A percentile compares a stretch with the other conserved stretches of the same genome.
Conservation (phyloP, 1,140 invertebrate species). For the Lordiphosa mommai region DNA sequence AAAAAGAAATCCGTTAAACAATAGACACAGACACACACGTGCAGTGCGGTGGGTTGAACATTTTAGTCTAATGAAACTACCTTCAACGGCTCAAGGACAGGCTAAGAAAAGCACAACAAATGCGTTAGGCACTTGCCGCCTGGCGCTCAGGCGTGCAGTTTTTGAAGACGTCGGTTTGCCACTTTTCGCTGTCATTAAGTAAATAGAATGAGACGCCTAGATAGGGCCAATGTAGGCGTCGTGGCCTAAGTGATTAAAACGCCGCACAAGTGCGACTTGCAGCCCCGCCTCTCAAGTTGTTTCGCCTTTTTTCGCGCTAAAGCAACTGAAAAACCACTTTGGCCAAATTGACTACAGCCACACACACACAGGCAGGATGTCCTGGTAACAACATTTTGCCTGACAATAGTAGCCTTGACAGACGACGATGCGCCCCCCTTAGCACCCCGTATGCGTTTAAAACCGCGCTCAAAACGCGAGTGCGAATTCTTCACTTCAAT, state of each 20-base stretch:
- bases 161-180: constrained; percentile 47
- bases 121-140: constrained; percentile 34
- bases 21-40: constrained; percentile 32
- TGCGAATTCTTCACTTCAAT: constrained; percentile 79
- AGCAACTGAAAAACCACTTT: constrained; percentile 80
- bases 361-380: constrained; percentile 33
- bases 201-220: constrained; percentile 71
- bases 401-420: constrained; percentile 41
- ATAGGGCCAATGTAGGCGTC: constrained; percentile 70
- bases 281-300: constrained; percentile 28
- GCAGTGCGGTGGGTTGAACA: constrained; percentile 28
- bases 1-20: constrained; percentile 53
- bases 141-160: constrained; percentile 41
- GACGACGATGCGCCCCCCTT: neutral
- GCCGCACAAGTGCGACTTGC: constrained; percentile 72
- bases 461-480: constrained; percentile 52
- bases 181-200: constrained; percentile 79
- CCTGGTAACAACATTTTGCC: constrained; percentile 64
- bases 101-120: constrained; percentile 13
- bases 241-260: constrained; percentile 77
- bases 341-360: constrained; percentile 76
- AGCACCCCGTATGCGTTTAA: constrained; percentile 45
- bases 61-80: constrained; percentile 73
- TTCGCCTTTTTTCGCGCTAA: constrained; percentile 75
- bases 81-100: constrained; percentile 23